phyloP scores from a whole-genome alignment of 2,888 invertebrate species.

The Chloromyia formosa region DNA sequence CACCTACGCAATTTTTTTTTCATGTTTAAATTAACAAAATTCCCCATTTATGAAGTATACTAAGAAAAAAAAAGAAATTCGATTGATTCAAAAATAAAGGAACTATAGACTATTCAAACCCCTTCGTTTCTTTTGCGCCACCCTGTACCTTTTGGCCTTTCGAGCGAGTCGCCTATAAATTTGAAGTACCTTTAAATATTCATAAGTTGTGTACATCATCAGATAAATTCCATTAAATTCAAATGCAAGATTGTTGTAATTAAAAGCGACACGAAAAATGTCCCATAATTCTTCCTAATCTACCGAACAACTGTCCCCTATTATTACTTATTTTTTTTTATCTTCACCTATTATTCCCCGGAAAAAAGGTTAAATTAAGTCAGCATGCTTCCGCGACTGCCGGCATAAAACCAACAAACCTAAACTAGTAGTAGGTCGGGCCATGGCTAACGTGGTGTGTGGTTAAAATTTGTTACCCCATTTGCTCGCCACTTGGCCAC shows the following conservation, averaged over 20 bases:
- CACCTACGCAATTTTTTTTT: too few relatives aligned
- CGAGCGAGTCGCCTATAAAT: too few relatives aligned
- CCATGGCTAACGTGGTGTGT: background rate
- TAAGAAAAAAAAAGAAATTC: too few relatives aligned
- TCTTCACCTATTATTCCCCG: background rate
- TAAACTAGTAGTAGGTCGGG: too few relatives aligned
- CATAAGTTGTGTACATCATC: too few relatives aligned
- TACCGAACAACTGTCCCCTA: background rate
- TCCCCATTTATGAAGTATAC: too few relatives aligned
- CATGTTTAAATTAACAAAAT: too few relatives aligned
- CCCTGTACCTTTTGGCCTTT: too few relatives aligned
- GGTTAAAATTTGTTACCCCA: constrained; percentile 32
- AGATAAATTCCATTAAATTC: background rate
- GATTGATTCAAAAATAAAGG: too few relatives aligned
- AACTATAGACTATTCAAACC: too few relatives aligned
- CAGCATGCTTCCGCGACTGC: background rate
- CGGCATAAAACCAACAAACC: background rate
- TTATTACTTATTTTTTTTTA: background rate
- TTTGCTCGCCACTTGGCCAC: constrained; percentile 11
- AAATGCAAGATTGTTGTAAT: background rate
- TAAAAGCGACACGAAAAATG: constrained; percentile 4
- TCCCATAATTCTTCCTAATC: constrained; percentile 13
- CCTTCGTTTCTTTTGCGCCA: too few relatives aligned
- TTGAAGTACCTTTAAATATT: too few relatives aligned
- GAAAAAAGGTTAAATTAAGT: background rate